Base-by-base conservation (phyloP, 2,888 invertebrate genomes). In the Andrena bucephala region DNA sequence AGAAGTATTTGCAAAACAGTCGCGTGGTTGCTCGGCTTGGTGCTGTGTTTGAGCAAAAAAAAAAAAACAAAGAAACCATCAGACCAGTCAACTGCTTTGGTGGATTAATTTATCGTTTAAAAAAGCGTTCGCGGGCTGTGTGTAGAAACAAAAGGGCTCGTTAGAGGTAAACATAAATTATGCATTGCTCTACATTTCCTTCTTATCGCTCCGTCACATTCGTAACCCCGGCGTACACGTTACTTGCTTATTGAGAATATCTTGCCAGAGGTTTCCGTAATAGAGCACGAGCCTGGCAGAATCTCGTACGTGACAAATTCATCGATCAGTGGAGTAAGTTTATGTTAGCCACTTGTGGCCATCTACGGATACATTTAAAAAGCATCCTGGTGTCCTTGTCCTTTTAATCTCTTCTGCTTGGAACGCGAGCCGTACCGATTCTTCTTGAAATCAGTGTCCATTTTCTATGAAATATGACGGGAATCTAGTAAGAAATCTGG, bases 291-390 rank as follows among this genome's bases (percentile, higher is more conserved):
- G 48, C n/a, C 68, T 67, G 72, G 70, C 27, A 70, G 75, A 83
- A 78, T 79, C 76, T 88, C 72, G 75, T 87, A 83, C 77, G 85
- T 79, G 87, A 84, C 89, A 88, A 87, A 89, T 87, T 90, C 91
- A 93, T 92, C 91, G 92, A 93, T 93, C 92, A 91, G 85, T 81
- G 85, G 80, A 85, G 70, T 77, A 89, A 86, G 88, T 89, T 91
- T 90, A 85, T 87, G 90, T 90, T 91, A 88, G 92, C 92, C 92
- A 93, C 93, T 93, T 92, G 92, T 92, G 90, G 92, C 92, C 92
- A 88, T 90, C 90, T 89, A 89, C 89, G 90, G 90, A 88, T 87
- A 85, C 83, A 86, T 85, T 85, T 81, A 83, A 85, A 90, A 89
- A 85, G 87, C 85, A 77, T 73, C 75, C 81, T 71, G 67, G 81